phyloP scores from a whole-genome alignment of 2,113 vertebrate species.

The Dipodomys stephensi region DNA sequence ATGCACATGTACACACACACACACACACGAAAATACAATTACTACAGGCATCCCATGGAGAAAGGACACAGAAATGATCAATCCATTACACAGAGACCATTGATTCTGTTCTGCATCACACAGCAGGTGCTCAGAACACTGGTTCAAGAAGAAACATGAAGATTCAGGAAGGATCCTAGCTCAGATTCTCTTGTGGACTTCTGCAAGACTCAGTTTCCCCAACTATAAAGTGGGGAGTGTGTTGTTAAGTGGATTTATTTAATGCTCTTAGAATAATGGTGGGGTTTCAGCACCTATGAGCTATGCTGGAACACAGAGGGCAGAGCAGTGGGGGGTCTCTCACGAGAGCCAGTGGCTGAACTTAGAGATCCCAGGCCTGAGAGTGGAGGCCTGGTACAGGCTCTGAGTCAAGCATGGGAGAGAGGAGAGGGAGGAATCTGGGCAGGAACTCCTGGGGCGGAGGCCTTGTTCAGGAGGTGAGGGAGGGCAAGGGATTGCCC shows the following conservation, averaged over 20 bases:
- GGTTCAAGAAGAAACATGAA: background rate
- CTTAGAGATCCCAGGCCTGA: too few relatives aligned
- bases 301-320: background rate
- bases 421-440: background rate
- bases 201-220: background rate
- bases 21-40: too few relatives aligned
- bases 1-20: too few relatives aligned
- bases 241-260: background rate
- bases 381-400: background rate
- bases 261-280: background rate
- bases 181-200: background rate
- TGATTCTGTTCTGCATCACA: background rate
- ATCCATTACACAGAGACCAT: too few relatives aligned
- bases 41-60: too few relatives aligned
- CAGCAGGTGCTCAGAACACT: background rate
- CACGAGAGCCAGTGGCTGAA: too few relatives aligned
- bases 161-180: background rate
- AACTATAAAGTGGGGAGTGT: background rate
- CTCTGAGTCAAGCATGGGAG: accelerated
- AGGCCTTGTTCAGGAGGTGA: background rate
- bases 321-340: too few relatives aligned
- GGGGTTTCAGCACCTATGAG: background rate
- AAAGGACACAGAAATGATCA: background rate
- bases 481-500: too few relatives aligned
- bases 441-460: background rate